Evolutionary conservation across 2,797 vertebrate genomes (phyloP).

Genomic region (Takifugu ocellatus): DNA sequence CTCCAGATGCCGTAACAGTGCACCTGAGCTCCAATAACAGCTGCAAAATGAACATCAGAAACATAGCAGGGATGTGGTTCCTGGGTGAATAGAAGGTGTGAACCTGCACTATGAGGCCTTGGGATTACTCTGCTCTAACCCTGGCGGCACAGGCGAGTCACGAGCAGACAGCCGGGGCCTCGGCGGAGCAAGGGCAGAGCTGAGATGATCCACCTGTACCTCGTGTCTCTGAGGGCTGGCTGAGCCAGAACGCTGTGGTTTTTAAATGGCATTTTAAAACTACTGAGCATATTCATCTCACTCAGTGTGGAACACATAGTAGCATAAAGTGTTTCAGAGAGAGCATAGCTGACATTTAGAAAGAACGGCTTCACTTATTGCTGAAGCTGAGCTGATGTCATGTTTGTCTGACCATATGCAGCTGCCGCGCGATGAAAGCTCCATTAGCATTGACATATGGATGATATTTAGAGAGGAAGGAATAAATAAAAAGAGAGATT

Average conservation of each 20-base stretch:
- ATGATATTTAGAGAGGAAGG: conserved; percentile 34
- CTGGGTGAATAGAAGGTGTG: conserved; percentile 39
- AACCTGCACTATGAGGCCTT: conserved; percentile 36
- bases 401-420: conserved; percentile 41
- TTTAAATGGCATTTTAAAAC: conserved; percentile 61
- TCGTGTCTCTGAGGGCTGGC: conserved; percentile 49
- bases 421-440: too few relatives aligned
- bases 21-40: conserved; percentile 45
- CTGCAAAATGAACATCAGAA: conserved; percentile 48
- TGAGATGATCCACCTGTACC: conserved; percentile 61
- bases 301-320: conserved; percentile 36
- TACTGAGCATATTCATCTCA: conserved; percentile 45
- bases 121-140: conserved; percentile 52
- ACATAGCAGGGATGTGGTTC: conserved; percentile 33
- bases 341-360: conserved; percentile 47
- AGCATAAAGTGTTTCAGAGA: conserved; percentile 38
- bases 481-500: conserved; percentile 30
- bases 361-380: conserved; percentile 13
- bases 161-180: conserved; percentile 44
- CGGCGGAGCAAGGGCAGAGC: conserved; percentile 43
- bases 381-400: conserved; percentile 23
- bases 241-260: conserved; percentile 51
- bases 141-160: conserved; percentile 52
- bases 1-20: conserved; percentile 41
- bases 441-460: conserved; percentile 16